phyloP scores from a whole-genome alignment of 1,140 invertebrate genomes.

The Bombus difficillimus region DNA sequence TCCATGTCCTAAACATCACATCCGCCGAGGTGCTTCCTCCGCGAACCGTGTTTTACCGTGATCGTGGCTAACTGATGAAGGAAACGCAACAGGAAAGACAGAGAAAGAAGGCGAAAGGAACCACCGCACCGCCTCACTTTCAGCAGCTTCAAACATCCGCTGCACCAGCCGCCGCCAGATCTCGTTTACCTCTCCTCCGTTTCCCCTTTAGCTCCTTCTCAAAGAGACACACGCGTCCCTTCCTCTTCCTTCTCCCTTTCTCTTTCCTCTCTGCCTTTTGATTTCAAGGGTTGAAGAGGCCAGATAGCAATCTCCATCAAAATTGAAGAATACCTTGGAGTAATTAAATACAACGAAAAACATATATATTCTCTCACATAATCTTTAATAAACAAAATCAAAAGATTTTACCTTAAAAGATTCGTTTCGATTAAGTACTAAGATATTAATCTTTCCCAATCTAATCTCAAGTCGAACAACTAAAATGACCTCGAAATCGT shows the following conservation, averaged over 20 bases:
- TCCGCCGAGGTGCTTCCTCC: slow-evolving; percentile 71
- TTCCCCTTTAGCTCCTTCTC: slow-evolving; percentile 45
- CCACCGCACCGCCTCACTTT: slow-evolving; percentile 67
- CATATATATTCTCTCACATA: not conserved
- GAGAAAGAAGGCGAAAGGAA: slow-evolving; percentile 58
- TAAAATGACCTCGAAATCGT: not conserved
- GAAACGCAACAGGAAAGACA: slow-evolving; percentile 50
- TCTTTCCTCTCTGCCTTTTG: not conserved
- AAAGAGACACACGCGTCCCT: slow-evolving; percentile 35
- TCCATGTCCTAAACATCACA: slow-evolving; percentile 75
- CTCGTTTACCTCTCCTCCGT: slow-evolving; percentile 39
- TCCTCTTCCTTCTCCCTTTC: slow-evolving; percentile 33
- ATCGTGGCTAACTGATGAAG: slow-evolving; percentile 46
- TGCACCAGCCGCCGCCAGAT: slow-evolving; percentile 73
- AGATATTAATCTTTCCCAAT: not conserved
- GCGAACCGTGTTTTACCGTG: slow-evolving; percentile 39
- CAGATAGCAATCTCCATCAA: too few species aligned
- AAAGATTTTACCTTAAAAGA: not conserved
- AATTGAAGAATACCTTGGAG: not conserved
- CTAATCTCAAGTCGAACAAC: not conserved
- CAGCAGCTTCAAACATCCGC: slow-evolving; percentile 73
- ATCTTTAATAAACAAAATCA: not conserved
- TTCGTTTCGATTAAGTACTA: not conserved
- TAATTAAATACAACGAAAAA: not conserved
- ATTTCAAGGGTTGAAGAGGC: not conserved